Percentiles rank a stretch among this genome's conserved stretches.
These are phyloP conservation scores for Schizothorax lantsangensis DNA, from an alignment of 2,797 vertebrate species.

Conservation along the genomic window DNA sequence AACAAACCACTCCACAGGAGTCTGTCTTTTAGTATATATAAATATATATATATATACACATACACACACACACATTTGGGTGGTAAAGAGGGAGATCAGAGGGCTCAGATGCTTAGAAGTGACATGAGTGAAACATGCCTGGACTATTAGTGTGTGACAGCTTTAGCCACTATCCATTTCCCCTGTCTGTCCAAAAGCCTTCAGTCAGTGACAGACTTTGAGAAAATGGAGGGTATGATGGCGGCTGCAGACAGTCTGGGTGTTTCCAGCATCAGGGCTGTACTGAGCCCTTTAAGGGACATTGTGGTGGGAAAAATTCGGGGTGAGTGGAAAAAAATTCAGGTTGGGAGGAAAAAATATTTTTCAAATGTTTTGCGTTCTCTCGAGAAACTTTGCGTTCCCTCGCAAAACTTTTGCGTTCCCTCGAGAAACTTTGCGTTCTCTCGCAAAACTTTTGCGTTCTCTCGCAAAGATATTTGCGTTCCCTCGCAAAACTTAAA, in stretches of 20 bases:
- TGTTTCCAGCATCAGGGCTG: conserved; percentile 9
- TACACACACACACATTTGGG: neutral
- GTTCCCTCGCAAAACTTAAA: too few species aligned
- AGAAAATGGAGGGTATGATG: conserved; percentile 7
- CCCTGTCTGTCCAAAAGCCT: conserved; percentile 33
- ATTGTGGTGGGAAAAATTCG: too few species aligned
- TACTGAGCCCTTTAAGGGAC: too few species aligned
- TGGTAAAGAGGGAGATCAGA: conserved; percentile 30
- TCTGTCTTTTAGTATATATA: neutral
- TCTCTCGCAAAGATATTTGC: too few species aligned
- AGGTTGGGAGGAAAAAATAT: too few species aligned
- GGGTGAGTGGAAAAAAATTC: too few species aligned
- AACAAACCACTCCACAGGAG: neutral
- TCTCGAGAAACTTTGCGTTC: too few species aligned
- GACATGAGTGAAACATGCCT: conserved; percentile 39
- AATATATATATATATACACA: too few species aligned
- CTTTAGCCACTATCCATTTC: conserved; percentile 40
- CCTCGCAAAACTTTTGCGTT: too few species aligned
- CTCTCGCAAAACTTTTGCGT: too few species aligned
- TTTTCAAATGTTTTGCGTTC: too few species aligned
- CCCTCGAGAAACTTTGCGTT: too few species aligned
- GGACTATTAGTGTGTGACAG: conserved; percentile 33
- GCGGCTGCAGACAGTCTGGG: conserved; percentile 20
- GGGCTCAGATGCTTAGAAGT: conserved; percentile 35
- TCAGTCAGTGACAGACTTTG: conserved; percentile 39